phyloP scores from a whole-genome alignment of 2,888 invertebrate species.

The Zelleria hepariella region DNA sequence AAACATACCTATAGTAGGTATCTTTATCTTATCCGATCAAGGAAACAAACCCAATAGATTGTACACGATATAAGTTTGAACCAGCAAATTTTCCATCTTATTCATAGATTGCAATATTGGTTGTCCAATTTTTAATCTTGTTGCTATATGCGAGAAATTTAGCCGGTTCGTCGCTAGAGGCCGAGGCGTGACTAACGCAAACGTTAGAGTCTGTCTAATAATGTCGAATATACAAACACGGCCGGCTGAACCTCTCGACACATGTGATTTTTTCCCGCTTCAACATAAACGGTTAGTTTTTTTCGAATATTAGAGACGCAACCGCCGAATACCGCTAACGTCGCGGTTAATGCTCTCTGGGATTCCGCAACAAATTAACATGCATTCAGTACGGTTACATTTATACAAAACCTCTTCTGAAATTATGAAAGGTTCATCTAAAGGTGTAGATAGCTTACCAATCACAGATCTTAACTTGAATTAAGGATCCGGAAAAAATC shows the following conservation, averaged over 20 bases:
- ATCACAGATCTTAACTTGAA: neutral
- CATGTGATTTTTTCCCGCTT: conserved; percentile 3
- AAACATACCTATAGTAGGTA: too few species aligned
- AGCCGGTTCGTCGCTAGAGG: conserved; percentile 33
- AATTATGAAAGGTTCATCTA: neutral
- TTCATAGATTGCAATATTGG: neutral
- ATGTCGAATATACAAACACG: conserved; percentile 43
- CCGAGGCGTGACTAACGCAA: conserved; percentile 50
- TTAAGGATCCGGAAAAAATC: too few species aligned
- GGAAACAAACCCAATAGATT: too few species aligned
- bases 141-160: conserved; percentile 18
- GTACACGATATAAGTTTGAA: too few species aligned
- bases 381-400: conserved; percentile 68
- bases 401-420: conserved; percentile 30
- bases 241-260: conserved; percentile 22
- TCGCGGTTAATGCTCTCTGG: conserved; percentile 66
- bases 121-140: conserved; percentile 10
- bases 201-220: conserved; percentile 45
- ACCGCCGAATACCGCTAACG: conserved; percentile 68
- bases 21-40: too few species aligned
- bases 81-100: neutral
- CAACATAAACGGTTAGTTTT: conserved; percentile 44
- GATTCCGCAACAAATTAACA: conserved; percentile 73
- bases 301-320: conserved; percentile 62
- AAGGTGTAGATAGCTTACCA: neutral